Evolutionary conservation across 2,797 vertebrate genomes (phyloP), one percentile per base, ranked within the genome.

Genomic region (Protonibea diacanthus): DNA sequence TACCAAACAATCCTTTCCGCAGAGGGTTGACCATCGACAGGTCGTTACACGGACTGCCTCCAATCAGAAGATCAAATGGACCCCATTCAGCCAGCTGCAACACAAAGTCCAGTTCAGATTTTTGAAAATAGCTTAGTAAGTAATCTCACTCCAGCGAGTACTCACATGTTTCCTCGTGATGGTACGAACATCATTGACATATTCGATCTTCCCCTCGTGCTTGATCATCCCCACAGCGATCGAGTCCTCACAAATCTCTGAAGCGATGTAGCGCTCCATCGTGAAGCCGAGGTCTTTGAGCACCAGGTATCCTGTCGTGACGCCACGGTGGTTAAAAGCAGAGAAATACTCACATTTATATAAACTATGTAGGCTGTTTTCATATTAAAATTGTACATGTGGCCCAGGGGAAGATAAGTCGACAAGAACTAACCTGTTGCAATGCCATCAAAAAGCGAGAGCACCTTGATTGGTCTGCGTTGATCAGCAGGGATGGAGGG

Each of bases 31-130:
- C 97, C 82, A 97, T 95, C 25, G 97, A 97, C 12, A 98, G 94
- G 17, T 99, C 97, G 0, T 97, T 97, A 70, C 96, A 98, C 0
- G 97, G 97, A 77, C 96, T 99, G 40, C 97, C 97, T 62, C 98
- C 98, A 1, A 99, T 99, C 90, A 99, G 95, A 80, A 99, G 87
- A 78, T 99, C 98, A 63, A 99, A 99, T 0, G 98, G 98, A 13
- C 98, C 98, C 98, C 98, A 99, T 74, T 99, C 97, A 18, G 97
- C 96, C 60, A 99, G 93, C 98, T 99, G 76, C 1, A 92, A 85
- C 51, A 76, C 20, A 78, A 5, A 58, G 20, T 10, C 25, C 15
- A 14, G 62, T 33, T 18, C 63, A 1, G 20, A 15, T 49, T 53
- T 6, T 65, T 17, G 45, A 1, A 11, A 6, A 7, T 17, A 0